Base-by-base conservation (phyloP, 1,140 invertebrate species). In the Anoplolepis gracilipes region DNA sequence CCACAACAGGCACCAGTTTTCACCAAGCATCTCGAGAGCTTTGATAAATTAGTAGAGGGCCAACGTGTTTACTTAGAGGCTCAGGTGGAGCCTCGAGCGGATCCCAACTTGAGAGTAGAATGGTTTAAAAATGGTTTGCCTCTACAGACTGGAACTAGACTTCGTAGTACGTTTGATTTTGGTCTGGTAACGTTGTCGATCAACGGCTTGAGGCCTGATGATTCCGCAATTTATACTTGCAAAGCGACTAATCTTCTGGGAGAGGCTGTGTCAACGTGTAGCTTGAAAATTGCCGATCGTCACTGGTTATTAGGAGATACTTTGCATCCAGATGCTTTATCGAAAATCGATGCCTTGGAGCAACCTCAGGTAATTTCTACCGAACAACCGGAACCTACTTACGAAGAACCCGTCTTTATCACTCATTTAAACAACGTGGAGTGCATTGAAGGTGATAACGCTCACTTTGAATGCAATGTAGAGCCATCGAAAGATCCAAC, bases 401-500 rank as follows among this genome's bases (percentile, higher is more conserved):
- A 97, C 91, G 98, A 98, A 93, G 96, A 96, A 30, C 98, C 98
- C 2, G 97, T 98, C 7, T 99, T 99, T 91, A 98, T 98, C 67
- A 97, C 97, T 59, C 98, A 99, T 93, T 95, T 99, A 67, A 99
- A 99, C 93, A 98, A 99, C 92, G 97, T 99, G 13, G 97, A 98
- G 91, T 98, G 97, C 91, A 97, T 97, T 79, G 99, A 99, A 96
- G 97, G 97, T 69, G 98, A 99, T 84, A 97, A 97, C 84, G 98
- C 97, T 87, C 98, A 98, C 94, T 99, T 99, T 92, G 98, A 99
- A 94, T 99, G 98, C 93, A 97, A 97, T 88, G 98, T 99, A 6
- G 97, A 99, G 93, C 99, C 99, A 53, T 97, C 98, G 13, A 98
- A 98, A 93, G 99, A 99, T 95, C 98, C 98, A 2, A 99, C 98